Conservation (phyloP, 2,113 vertebrate genomes). For the Ptyas mucosa region DNA sequence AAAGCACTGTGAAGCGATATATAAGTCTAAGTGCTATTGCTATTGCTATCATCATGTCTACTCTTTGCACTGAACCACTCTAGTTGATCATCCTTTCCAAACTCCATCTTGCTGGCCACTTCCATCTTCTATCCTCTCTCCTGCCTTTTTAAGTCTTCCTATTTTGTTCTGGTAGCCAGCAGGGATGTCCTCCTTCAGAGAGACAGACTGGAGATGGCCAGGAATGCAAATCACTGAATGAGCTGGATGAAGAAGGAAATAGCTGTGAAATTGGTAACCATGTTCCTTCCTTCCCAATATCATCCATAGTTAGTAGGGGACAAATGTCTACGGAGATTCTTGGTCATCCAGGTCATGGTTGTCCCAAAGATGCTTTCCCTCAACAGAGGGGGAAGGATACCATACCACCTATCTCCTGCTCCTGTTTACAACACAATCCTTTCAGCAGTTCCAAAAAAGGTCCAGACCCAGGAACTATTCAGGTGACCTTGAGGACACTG, state of each 20-base stretch:
- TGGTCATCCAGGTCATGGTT: too few species aligned
- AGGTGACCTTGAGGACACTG: too few species aligned
- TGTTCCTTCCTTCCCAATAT: not conserved
- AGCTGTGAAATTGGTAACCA: not conserved
- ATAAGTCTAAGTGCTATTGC: too few species aligned
- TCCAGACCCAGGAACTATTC: too few species aligned
- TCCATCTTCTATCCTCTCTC: not conserved
- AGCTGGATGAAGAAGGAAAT: not conserved
- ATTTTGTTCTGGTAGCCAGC: not conserved
- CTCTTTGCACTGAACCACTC: not conserved
- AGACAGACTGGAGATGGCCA: not conserved
- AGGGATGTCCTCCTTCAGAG: not conserved
- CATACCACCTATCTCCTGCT: too few species aligned
- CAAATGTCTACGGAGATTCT: too few species aligned
- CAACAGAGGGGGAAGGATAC: too few species aligned
- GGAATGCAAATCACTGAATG: not conserved
- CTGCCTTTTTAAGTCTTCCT: not conserved
- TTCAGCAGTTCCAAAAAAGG: too few species aligned
- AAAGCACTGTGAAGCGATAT: too few species aligned
- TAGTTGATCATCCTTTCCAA: not conserved
- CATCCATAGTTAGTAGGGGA: not conserved
- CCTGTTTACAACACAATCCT: too few species aligned
- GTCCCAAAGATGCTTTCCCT: too few species aligned
- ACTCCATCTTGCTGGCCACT: not conserved
- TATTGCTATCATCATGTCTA: not conserved